phyloP scores from a whole-genome alignment of 1,140 invertebrate genomes.

The Physella acuta region DNA sequence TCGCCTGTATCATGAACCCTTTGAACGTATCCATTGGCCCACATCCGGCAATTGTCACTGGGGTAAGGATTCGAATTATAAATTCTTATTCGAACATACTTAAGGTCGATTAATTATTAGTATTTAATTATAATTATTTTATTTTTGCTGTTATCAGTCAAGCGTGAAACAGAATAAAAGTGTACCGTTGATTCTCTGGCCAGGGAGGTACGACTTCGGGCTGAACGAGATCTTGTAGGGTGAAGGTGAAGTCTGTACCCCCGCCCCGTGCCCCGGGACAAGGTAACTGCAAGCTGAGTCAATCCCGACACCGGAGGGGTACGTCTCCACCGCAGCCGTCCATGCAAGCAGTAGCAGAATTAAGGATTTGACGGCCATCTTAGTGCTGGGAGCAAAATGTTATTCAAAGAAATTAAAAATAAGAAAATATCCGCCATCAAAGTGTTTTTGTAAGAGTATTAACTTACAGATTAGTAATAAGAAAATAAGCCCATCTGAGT shows the following conservation, averaged over 20 bases:
- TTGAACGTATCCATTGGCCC: neutral
- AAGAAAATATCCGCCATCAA: too few species aligned
- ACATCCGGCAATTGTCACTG: neutral
- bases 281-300: neutral
- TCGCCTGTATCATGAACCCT: constrained; percentile 21
- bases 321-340: constrained; percentile 65
- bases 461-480: too few species aligned
- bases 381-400: too few species aligned
- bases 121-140: neutral
- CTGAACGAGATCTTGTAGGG: neutral
- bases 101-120: neutral
- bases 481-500: too few species aligned
- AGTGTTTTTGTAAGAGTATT: too few species aligned
- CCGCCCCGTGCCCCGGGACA: neutral
- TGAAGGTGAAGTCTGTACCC: neutral
- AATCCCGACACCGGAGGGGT: neutral
- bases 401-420: too few species aligned
- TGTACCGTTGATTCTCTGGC: neutral
- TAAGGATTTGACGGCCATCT: neutral
- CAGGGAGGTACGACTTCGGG: neutral
- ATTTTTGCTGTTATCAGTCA: neutral
- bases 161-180: neutral
- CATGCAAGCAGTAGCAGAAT: neutral
- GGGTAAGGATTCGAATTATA: neutral
- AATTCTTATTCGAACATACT: neutral